phyloP scores from a whole-genome alignment of 1,140 invertebrate genomes.

The Teleogryllus occipitalis region DNA sequence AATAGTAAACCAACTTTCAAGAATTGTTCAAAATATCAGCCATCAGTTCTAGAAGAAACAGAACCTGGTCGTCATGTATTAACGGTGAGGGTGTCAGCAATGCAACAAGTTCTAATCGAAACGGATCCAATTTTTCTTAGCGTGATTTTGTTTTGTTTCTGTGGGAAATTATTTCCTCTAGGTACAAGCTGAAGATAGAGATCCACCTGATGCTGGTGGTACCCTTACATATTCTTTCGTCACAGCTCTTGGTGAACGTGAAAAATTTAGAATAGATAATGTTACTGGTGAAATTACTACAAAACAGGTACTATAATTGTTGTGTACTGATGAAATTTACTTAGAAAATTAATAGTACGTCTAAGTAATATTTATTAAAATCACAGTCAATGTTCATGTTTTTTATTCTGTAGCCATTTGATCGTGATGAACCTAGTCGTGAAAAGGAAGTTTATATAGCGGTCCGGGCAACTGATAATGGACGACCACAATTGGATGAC shows the following conservation, averaged over 20 bases:
- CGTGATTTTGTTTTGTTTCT: neutral
- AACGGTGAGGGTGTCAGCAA: conserved; percentile 35
- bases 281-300: conserved; percentile 65
- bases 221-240: conserved; percentile 73
- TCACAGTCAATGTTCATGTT: neutral
- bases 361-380: neutral
- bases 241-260: conserved; percentile 57
- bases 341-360: neutral
- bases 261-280: conserved; percentile 70
- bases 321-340: neutral
- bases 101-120: conserved; percentile 2
- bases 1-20: conserved; percentile 69
- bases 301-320: conserved; percentile 29
- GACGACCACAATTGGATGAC: conserved; percentile 70
- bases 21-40: conserved; percentile 59
- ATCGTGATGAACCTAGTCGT: conserved; percentile 74
- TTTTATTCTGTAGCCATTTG: conserved; percentile 49
- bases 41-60: conserved; percentile 59
- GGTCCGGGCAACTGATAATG: conserved; percentile 77
- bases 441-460: conserved; percentile 74
- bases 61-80: conserved; percentile 52
- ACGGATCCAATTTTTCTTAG: neutral
- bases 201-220: conserved; percentile 64
- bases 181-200: conserved; percentile 44
- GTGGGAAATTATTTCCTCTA: conserved; percentile 24